Conservation (phyloP, 2,888 invertebrate genomes). For the Diloba caeruleocephala region DNA sequence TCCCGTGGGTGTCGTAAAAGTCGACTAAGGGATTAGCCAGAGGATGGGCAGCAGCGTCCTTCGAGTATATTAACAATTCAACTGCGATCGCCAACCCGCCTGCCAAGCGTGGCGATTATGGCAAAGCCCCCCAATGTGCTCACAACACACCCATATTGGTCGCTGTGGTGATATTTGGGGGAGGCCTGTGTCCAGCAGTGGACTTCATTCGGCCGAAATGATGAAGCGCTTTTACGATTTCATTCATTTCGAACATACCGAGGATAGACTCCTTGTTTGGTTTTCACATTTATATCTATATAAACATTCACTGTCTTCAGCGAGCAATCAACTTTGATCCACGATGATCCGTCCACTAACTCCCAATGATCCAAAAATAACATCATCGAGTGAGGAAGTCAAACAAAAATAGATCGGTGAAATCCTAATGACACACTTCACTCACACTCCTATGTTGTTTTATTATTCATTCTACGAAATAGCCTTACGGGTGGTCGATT, state of each 20-base stretch:
- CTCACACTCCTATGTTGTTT: conserved; percentile 66
- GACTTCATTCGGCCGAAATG: too few relatives aligned
- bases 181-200: too few relatives aligned
- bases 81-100: too few relatives aligned
- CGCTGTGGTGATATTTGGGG: too few relatives aligned
- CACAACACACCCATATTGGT: too few relatives aligned
- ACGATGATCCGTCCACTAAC: conserved; percentile 71
- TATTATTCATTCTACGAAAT: conserved; percentile 70
- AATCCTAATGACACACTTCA: conserved; percentile 83
- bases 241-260: conserved; percentile 46
- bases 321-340: conserved; percentile 76
- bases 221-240: conserved; percentile 46
- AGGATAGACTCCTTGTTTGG: conserved; percentile 45
- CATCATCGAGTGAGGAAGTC: conserved; percentile 58
- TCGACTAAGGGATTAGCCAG: too few relatives aligned
- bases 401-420: conserved; percentile 75
- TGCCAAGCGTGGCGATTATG: too few relatives aligned
- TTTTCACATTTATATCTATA: conserved; percentile 48
- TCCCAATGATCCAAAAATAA: conserved; percentile 68
- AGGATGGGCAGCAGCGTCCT: too few relatives aligned
- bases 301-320: conserved; percentile 57
- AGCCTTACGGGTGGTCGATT: conserved; percentile 75
- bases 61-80: too few relatives aligned
- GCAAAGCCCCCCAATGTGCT: too few relatives aligned
- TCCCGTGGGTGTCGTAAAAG: too few relatives aligned